A percentile compares a stretch with the other conserved stretches of the same genome.
These are phyloP conservation scores for Ranitomeya imitator DNA, from an alignment of 2,113 vertebrate species.

Conservation along the genomic window DNA sequence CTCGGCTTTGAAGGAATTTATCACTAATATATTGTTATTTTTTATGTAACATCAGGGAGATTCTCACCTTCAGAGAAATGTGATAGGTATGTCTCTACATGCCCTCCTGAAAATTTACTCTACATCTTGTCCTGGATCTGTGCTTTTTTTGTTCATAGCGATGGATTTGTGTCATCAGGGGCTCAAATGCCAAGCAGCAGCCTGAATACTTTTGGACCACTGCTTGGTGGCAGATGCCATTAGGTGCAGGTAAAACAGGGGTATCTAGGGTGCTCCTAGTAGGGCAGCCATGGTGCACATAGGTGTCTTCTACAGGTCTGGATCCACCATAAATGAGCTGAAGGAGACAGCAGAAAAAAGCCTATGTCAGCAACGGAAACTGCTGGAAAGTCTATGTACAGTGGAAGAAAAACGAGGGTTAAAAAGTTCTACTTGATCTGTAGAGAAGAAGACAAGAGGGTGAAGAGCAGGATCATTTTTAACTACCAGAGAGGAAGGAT, in stretches of 20 bases:
- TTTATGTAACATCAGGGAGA: neutral
- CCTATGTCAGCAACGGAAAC: neutral
- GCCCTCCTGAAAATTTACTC: neutral
- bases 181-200: no score
- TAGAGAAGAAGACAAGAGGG: neutral
- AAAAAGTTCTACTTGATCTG: neutral
- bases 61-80: neutral
- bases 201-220: no score
- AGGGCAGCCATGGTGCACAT: no score
- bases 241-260: neutral
- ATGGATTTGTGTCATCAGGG: neutral
- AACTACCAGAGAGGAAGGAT: neutral
- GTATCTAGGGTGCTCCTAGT: neutral
- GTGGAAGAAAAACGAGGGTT: neutral
- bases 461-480: neutral
- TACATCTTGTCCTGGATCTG: neutral
- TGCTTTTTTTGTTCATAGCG: neutral
- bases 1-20: slow-evolving; percentile 11
- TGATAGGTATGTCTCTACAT: neutral
- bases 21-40: slow-evolving; percentile 22
- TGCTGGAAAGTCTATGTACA: neutral
- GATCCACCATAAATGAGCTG: no score
- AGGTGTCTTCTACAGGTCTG: no score
- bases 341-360: neutral
- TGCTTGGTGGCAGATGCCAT: no score